These are phyloP conservation scores for Clunio marinus DNA, from an alignment of 2,888 invertebrate genomes.

Conservation along the genomic window DNA sequence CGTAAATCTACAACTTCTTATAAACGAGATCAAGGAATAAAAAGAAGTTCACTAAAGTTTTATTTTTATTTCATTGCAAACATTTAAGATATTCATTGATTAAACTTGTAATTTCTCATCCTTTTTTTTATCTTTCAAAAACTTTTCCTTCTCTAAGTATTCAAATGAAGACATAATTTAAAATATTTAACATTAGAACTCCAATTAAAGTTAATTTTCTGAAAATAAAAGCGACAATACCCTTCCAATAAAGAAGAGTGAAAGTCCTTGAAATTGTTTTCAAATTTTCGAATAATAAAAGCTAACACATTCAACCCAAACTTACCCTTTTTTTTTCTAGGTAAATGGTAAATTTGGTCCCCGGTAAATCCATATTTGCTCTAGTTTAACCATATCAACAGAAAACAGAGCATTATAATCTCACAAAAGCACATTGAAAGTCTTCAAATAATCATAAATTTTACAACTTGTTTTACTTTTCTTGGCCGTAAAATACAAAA, in stretches of 20 bases:
- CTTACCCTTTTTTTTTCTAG: constrained; percentile 24
- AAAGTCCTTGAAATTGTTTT: not conserved
- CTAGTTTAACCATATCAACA: constrained; percentile 22
- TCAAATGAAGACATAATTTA: too few species aligned
- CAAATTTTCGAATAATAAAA: constrained; percentile 5
- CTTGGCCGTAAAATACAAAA: constrained; percentile 35
- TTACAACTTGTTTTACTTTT: constrained; percentile 38
- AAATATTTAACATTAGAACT: too few species aligned
- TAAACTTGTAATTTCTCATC: too few species aligned
- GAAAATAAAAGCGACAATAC: not conserved
- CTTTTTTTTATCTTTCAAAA: too few species aligned
- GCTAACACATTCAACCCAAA: constrained; percentile 32
- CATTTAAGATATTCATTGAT: too few species aligned
- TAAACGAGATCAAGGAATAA: too few species aligned
- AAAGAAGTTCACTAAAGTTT: too few species aligned
- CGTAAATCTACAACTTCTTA: too few species aligned
- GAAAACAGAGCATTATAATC: constrained; percentile 5
- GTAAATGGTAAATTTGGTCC: not conserved
- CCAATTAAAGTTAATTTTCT: constrained; percentile 9
- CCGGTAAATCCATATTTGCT: constrained; percentile 18
- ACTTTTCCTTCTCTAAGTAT: too few species aligned
- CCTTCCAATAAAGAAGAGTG: constrained; percentile 4
- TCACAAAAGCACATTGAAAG: constrained; percentile 7
- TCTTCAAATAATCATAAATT: constrained; percentile 38
- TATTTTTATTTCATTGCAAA: too few species aligned